Base-by-base conservation (phyloP, 2,797 vertebrate genomes). In the Acrocephalus scirpaceus region DNA sequence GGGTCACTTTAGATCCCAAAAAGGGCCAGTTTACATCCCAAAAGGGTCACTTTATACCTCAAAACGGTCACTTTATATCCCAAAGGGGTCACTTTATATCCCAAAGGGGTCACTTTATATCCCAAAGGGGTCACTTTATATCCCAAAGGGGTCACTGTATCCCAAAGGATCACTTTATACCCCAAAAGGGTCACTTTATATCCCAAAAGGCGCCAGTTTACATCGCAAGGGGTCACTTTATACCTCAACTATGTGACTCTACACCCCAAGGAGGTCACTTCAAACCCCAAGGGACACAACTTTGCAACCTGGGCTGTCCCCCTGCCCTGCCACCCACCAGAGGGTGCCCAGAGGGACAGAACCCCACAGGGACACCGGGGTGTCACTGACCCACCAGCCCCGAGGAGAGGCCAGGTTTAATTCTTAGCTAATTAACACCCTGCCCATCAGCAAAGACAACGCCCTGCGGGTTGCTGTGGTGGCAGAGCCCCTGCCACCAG, bases 391-490 rank as follows among this genome's bases (percentile, higher is more conserved):
- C 53, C 69, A 16, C 3, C 36, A 45, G 38, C 47, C 23, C 32
- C 1, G 0, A 22, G 8, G 5, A 5, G 29, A 0, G 9, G 10
- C 21, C 0, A 3, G 16, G 22, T 42, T 56, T 57, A 20, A 53
- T 73, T 3, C 0, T 42, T 26, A 23, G 45, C 22, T 65, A 29
- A 78, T 50, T n/a, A 78, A 13, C 50, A 40, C 17, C 62, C 10
- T 1, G 15, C 4, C 19, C 16, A 23, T 36, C 36, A 36, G 36
- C 34, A 11, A 56, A 73, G 54, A 7, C 3, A 13, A 11, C 8
- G 21, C 25, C 57, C 5, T 2, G 60, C 22, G 13, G 14, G 45
- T 12, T 5, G 18, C 18, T 29, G 13, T 0, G 3, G 26, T 11
- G 76, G 38, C 64, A 50, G 19, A 40, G 16, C 29, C 51, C 0